phyloP scores from a whole-genome alignment of 2,888 invertebrate species.

The Cyrtodaria siliqua region DNA sequence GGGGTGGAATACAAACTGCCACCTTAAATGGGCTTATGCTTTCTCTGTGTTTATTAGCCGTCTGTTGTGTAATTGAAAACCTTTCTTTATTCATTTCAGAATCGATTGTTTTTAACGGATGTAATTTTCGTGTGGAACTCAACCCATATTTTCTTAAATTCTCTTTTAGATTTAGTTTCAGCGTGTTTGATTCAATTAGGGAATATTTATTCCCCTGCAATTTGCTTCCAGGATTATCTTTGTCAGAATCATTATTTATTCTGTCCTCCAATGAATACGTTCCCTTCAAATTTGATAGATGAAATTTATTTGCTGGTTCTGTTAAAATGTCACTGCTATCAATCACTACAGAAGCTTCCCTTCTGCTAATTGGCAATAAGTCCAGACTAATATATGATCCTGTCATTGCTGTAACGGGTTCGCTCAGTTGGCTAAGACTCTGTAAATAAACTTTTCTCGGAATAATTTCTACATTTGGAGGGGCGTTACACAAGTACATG shows the following conservation, averaged over 20 bases:
- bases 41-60: background rate
- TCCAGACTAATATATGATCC: slow-evolving; percentile 24
- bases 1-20: slow-evolving; percentile 83
- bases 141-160: background rate
- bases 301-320: no score
- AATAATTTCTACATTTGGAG: slow-evolving; percentile 44
- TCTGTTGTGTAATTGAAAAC: background rate
- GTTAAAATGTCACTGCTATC: background rate
- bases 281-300: no score
- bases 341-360: background rate
- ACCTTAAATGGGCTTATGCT: slow-evolving; percentile 45
- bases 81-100: background rate
- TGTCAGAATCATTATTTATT: no score
- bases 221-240: no score
- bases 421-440: slow-evolving; percentile 23
- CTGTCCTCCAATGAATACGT: no score
- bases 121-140: background rate
- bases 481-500: slow-evolving; percentile 80
- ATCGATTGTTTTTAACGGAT: background rate
- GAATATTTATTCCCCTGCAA: no score
- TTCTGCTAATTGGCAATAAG: slow-evolving; percentile 11
- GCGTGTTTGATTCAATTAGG: no score
- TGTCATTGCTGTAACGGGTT: slow-evolving; percentile 14
- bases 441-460: slow-evolving; percentile 52
- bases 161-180: no score